Evolutionary conservation across 2,797 vertebrate genomes (phyloP), one percentile per base, ranked within the genome.

Genomic region (Hyperoplus immaculatus): DNA sequence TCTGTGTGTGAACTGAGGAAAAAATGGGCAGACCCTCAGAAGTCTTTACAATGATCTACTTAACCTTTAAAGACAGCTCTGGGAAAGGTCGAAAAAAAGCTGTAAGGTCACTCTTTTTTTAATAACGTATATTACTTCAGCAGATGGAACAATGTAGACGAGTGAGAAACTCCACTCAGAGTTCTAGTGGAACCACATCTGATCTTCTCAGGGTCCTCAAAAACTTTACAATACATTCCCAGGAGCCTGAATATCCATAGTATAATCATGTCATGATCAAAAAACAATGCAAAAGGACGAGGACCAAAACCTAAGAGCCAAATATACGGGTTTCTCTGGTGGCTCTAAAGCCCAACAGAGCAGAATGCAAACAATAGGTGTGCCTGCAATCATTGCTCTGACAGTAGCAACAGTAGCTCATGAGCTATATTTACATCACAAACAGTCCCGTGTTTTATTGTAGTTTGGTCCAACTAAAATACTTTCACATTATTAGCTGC

Each of bases 1-100:
- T 18, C 15, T 41, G 16, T 51, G 61, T 46, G 16, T 11, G 39
- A 58, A 42, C 38, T n/a, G 29, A 49, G 18, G 54, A 67, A 46
- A 66, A 84, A 80, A 79, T 42, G 67, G 29, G 29, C 29, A 29
- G 69, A 83, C 72, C 64, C 66, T 55, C 29, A 29, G 1, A 67
- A 59, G 53, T 45, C 36, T 42, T 15, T 10, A 64, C 4, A 29
- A 1, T 21, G 0, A 16, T 55, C 3, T 61, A 4, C 13, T 59
- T 49, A 54, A 53, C 36, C 36, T 8, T 63, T 43, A 18, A 38
- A 54, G 46, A 43, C 4, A 29, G 70, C 21, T 41, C 39, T 60
- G 39, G 36, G 7, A 12, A 13, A 3, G 12, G 16, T 18, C 36
- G 3, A 8, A 6, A 18, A 41, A 43, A 36, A 3, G 21, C 14